phyloP scores from a whole-genome alignment of 2,113 vertebrate species.

The Ictalurus punctatus region DNA sequence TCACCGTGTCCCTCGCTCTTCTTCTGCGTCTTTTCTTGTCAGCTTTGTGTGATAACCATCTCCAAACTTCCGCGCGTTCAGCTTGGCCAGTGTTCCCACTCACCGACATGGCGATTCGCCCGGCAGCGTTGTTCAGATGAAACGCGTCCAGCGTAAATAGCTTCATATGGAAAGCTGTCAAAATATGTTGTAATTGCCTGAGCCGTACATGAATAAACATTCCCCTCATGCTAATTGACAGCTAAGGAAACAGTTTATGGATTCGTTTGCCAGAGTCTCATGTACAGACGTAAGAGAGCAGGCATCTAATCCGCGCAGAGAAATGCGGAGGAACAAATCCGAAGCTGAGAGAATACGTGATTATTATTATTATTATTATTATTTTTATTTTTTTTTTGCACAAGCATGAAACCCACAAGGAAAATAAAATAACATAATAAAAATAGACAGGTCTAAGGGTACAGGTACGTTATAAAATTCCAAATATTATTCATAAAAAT shows the following conservation, averaged over 20 bases:
- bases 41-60: not conserved
- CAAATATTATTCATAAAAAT: not conserved
- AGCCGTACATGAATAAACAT: slow-evolving; percentile 23
- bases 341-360: not conserved
- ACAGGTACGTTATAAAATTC: not conserved
- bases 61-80: not conserved
- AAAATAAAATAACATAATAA: not conserved
- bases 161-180: not conserved
- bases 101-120: not conserved
- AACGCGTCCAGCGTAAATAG: not conserved
- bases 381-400: not conserved
- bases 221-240: slow-evolving; percentile 19
- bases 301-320: not conserved
- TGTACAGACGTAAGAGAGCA: not conserved
- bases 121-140: not conserved
- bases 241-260: slow-evolving; percentile 23
- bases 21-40: not conserved
- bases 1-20: not conserved
- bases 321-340: not conserved
- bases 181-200: slow-evolving; percentile 14
- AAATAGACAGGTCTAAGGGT: not conserved
- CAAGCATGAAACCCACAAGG: not conserved
- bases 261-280: not conserved
- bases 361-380: no score
- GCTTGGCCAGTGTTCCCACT: not conserved